Conservation (phyloP, 2,113 vertebrate species). For the Scytalopus superciliaris region DNA sequence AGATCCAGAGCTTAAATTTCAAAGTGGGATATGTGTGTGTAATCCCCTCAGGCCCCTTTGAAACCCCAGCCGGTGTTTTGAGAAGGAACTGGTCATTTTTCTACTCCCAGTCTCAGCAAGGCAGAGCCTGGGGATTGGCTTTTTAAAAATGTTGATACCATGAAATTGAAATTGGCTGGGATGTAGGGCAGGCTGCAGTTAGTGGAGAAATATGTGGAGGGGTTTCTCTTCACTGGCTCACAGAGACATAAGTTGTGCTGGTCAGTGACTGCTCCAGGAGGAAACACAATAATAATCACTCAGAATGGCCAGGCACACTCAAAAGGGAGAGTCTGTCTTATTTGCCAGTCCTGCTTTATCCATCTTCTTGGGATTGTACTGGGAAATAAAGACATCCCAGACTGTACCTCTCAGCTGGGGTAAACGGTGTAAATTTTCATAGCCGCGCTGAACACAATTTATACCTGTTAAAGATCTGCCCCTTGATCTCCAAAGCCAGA, state of each 20-base stretch:
- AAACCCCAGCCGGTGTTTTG: conserved; percentile 9
- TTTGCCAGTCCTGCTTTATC: neutral
- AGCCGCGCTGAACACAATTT: neutral
- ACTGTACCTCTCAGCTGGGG: neutral
- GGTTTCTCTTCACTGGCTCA: neutral
- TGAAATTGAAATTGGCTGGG: neutral
- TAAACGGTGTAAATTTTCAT: neutral
- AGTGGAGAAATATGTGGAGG: neutral
- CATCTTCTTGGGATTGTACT: neutral
- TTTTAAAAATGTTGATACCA: neutral
- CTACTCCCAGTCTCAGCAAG: neutral
- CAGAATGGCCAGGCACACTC: neutral
- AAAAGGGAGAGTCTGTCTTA: neutral
- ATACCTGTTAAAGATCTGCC: neutral
- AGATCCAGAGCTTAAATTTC: conserved; percentile 15
- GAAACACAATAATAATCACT: neutral
- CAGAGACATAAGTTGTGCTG: neutral
- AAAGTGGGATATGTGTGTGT: neutral
- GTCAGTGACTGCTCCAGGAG: neutral
- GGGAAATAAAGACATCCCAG: neutral
- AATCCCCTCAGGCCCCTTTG: neutral
- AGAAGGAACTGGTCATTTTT: conserved; percentile 24
- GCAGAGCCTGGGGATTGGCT: neutral
- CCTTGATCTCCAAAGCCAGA: conserved; percentile 43
- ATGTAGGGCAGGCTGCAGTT: neutral